A percentile compares a stretch with the other conserved stretches of the same genome.
phyloP scores from a whole-genome alignment of 1,140 invertebrate species.

The Rhynchophorus ferrugineus region DNA sequence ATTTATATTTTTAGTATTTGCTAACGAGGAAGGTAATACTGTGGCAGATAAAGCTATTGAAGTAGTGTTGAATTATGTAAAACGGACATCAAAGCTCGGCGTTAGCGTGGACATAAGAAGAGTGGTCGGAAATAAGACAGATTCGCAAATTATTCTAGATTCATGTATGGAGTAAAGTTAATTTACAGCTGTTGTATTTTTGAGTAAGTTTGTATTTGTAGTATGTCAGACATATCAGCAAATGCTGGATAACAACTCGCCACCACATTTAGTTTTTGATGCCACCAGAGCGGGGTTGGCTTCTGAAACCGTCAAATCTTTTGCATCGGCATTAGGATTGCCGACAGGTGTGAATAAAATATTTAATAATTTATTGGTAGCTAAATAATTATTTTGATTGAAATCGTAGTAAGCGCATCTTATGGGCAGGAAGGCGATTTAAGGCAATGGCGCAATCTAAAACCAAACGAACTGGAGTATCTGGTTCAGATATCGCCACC shows the following conservation, averaged over 20 bases:
- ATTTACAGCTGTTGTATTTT: neutral
- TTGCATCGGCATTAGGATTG: conserved; percentile 66
- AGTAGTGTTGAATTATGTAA: conserved; percentile 58
- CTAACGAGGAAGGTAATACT: conserved; percentile 63
- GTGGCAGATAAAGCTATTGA: conserved; percentile 59
- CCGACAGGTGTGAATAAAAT: conserved; percentile 50
- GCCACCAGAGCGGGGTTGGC: conserved; percentile 66
- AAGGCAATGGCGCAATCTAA: conserved; percentile 66
- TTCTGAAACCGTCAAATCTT: conserved; percentile 75
- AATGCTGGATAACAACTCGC: conserved; percentile 51
- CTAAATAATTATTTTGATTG: too few species aligned
- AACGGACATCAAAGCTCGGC: conserved; percentile 56
- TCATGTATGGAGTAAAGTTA: conserved; percentile 54
- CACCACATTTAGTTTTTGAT: conserved; percentile 72
- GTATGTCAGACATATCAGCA: conserved; percentile 63
- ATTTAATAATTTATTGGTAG: too few species aligned
- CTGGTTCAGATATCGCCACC: conserved; percentile 72
- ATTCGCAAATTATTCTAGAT: conserved; percentile 58
- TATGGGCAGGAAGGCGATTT: conserved; percentile 77
- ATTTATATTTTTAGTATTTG: conserved; percentile 49
- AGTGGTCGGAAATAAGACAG: conserved; percentile 56
- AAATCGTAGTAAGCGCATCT: conserved; percentile 56
- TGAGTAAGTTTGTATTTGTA: conserved; percentile 32
- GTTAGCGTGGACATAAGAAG: conserved; percentile 54
- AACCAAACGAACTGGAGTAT: conserved; percentile 59